Percentiles rank a stretch among this genome's conserved stretches.
phyloP scores from a whole-genome alignment of 2,113 vertebrate genomes.

The Prolemur simus region DNA sequence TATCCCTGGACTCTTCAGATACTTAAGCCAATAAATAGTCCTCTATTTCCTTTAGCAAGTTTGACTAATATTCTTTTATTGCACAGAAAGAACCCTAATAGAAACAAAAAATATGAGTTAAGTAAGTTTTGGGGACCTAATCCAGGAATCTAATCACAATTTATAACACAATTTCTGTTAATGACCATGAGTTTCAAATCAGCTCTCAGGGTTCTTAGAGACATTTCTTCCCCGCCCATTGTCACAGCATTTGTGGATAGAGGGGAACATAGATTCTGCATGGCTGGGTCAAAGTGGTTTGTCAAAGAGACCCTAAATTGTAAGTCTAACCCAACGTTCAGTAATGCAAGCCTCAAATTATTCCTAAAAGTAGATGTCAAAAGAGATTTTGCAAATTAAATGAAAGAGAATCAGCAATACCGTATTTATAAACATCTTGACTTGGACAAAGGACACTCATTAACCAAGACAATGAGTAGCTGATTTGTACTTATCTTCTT shows the following conservation, averaged over 20 bases:
- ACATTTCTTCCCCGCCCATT: not conserved
- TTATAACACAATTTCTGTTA: constrained; percentile 28
- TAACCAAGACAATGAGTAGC: constrained; percentile 17
- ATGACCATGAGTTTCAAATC: not conserved
- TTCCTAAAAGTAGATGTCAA: not conserved
- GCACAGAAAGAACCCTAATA: not conserved
- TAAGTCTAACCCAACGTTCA: not conserved
- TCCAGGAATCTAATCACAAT: not conserved
- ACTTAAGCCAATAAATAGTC: not conserved
- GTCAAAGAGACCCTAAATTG: not conserved
- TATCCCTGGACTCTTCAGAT: not conserved
- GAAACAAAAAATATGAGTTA: not conserved
- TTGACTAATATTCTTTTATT: not conserved
- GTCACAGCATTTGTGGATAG: not conserved
- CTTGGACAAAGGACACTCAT: constrained; percentile 3
- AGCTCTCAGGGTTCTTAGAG: not conserved
- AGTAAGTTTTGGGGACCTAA: not conserved
- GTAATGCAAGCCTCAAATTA: not conserved
- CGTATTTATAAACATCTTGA: constrained; percentile 1
- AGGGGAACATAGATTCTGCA: not conserved
- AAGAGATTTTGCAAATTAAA: not conserved
- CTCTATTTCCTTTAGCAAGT: not conserved
- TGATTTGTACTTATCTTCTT: constrained; percentile 11
- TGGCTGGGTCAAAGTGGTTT: not conserved
- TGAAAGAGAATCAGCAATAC: not conserved